Percentiles rank a stretch among this genome's conserved stretches.
Conservation (phyloP, 2,797 vertebrate genomes). For the Clarias platycephalus region DNA sequence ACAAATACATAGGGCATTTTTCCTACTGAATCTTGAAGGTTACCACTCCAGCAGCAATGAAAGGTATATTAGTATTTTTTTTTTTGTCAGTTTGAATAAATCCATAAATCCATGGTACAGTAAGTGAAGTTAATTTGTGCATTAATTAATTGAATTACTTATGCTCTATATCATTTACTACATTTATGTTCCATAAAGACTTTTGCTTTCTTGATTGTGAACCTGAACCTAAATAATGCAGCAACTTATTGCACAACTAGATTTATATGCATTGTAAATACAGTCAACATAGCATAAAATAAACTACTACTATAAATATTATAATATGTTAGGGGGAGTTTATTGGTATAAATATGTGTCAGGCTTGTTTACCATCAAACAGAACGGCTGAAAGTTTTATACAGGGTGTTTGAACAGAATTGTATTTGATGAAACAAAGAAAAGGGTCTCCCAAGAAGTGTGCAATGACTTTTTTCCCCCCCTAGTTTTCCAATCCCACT, state of each 20-base stretch:
- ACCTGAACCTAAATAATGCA: neutral
- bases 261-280: neutral
- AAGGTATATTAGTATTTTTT: neutral
- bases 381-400: neutral
- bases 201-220: neutral
- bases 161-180: no score
- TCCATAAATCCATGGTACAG: neutral
- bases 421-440: neutral
- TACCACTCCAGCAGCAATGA: neutral
- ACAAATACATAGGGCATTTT: neutral
- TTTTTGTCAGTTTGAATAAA: neutral
- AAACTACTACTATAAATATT: neutral
- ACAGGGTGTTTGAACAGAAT: neutral
- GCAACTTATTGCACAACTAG: neutral
- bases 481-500: slow-evolving; percentile 15
- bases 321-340: neutral
- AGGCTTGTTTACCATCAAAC: neutral
- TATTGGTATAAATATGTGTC: neutral
- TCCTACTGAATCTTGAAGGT: neutral
- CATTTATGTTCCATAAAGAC: neutral
- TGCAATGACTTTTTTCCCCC: neutral
- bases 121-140: neutral
- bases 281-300: neutral
- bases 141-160: neutral
- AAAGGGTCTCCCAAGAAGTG: neutral